phyloP scores from a whole-genome alignment of 1,140 invertebrate genomes.

The Philaenus spumarius region DNA sequence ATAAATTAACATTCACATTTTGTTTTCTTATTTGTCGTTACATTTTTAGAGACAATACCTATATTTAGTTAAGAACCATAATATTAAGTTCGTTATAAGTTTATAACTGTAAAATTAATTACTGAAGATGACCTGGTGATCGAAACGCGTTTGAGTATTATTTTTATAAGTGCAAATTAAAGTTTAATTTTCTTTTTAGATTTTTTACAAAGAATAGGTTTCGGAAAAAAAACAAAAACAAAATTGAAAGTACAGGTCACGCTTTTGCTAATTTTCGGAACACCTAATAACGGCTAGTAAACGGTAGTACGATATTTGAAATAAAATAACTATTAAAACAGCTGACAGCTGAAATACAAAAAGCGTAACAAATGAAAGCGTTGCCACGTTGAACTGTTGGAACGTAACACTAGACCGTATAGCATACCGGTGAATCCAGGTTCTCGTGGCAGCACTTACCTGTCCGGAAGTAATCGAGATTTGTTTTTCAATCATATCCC shows the following conservation, averaged over 20 bases:
- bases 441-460: neutral
- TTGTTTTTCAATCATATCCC: conserved; percentile 35
- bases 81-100: neutral
- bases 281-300: too few relatives aligned
- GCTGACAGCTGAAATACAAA: neutral
- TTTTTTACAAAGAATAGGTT: too few relatives aligned
- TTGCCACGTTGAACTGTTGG: neutral
- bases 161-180: too few relatives aligned
- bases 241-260: too few relatives aligned
- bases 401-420: neutral
- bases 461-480: neutral
- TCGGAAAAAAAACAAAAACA: too few relatives aligned
- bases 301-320: too few relatives aligned
- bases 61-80: neutral
- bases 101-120: neutral
- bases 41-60: neutral
- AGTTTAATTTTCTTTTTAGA: too few relatives aligned
- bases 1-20: neutral
- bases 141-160: neutral
- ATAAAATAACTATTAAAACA: neutral
- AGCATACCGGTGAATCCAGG: too few relatives aligned
- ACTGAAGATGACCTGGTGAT: too few relatives aligned
- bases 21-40: neutral
- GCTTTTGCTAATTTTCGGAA: too few relatives aligned
- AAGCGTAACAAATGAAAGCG: neutral